Evolutionary conservation across 2,888 invertebrate genomes (phyloP), one percentile per base, ranked within the genome.

Genomic region (Exephanes ischioxanthus): DNA sequence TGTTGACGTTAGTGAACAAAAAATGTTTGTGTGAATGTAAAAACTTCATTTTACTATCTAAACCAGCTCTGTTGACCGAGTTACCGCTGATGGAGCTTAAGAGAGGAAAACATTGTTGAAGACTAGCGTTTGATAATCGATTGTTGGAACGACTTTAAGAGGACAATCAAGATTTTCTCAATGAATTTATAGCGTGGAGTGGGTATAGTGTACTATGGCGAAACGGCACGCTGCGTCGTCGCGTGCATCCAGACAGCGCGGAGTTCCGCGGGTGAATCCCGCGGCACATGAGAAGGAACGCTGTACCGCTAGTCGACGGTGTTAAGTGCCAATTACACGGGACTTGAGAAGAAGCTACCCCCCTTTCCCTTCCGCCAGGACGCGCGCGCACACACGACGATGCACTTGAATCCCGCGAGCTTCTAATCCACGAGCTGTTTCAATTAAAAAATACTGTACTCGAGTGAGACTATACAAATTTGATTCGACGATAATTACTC

Each of bases 301-400:
- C 45, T 68, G 70, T 87, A 87, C 87, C 87, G 87, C 84, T 86
- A 86, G 67, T 76, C 83, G 79, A 77, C 78, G 70, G 84, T 83
- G 84, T 86, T 86, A 86, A 86, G 81, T 87, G 87, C 83, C 87
- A 87, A 87, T 87, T 83, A 87, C 87, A 85, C 85, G 87, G 80
- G 80, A 83, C 80, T 80, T 51, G 79, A 83, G 75, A 61, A 75
- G 77, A 9, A 37, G 53, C 45, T 33, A 67, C 22, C 48, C 75
- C n/a, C 37, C 66, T 37, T 37, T 14, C 63, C 16, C 33, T 19
- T 11, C 66, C 41, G 48, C 19, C 48, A 14, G 48, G n/a, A 16
- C 48, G n/a, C 48, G 45, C 58, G n/a, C 19, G 68, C 55, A 45
- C 71, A 48, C 58, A 77, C 61, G 79, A 63, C 19, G 41, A 71